Evolutionary conservation across 2,888 invertebrate species (phyloP).

Genomic region (Drosophila affinis): DNA sequence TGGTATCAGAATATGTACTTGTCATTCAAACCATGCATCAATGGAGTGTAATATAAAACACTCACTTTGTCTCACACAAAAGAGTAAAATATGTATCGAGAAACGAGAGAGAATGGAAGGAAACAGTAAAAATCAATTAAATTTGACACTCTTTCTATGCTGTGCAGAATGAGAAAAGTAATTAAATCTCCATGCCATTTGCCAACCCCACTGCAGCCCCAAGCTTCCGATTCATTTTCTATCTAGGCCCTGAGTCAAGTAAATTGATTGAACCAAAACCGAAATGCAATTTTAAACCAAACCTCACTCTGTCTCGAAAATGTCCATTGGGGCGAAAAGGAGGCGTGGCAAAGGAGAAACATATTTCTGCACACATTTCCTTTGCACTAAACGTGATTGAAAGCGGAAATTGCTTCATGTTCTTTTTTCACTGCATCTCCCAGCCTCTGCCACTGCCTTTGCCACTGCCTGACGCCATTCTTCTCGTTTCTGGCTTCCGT

Average conservation of each 20-base stretch:
- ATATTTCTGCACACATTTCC: constrained; percentile 63
- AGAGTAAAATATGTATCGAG: background rate
- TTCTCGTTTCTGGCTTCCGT: constrained; percentile 55
- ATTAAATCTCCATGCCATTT: constrained; percentile 42
- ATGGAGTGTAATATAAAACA: constrained; percentile 45
- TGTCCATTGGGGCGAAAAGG: constrained; percentile 2
- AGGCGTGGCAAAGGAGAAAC: constrained; percentile 4
- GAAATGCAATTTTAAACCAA: constrained; percentile 50
- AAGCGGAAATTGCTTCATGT: constrained; percentile 70
- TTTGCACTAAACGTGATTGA: constrained; percentile 67
- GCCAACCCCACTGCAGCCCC: background rate
- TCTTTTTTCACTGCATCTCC: constrained; percentile 10
- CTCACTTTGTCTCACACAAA: constrained; percentile 35
- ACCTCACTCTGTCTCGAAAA: background rate
- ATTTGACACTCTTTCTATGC: constrained; percentile 56
- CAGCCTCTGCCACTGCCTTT: constrained; percentile 10
- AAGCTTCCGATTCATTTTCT: background rate
- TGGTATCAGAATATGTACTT: constrained; percentile 41
- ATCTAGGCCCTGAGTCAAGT: background rate
- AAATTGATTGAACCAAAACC: constrained; percentile 31
- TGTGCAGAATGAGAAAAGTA: constrained; percentile 49
- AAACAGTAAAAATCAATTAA: constrained; percentile 60
- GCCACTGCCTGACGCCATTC: constrained; percentile 10
- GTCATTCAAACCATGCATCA: constrained; percentile 7
- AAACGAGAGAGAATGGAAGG: constrained; percentile 1